phyloP scores from a whole-genome alignment of 1,140 invertebrate species.

The Bombus waltoni region DNA sequence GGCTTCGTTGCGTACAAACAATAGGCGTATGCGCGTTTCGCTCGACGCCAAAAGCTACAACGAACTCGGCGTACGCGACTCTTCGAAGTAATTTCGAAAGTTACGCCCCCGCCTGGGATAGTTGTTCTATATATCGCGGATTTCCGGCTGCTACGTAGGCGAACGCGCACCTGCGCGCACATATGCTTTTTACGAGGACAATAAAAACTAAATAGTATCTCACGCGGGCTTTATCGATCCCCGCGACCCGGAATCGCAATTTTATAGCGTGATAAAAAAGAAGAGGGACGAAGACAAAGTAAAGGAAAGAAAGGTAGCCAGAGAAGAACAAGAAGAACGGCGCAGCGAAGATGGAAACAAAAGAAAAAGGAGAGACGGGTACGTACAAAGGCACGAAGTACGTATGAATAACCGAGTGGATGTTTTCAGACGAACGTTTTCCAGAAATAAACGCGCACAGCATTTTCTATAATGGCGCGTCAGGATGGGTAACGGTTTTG shows the following conservation, averaged over 20 bases:
- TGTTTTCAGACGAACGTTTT: slow-evolving; percentile 43
- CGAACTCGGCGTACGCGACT: background rate
- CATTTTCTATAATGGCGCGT: slow-evolving; percentile 49
- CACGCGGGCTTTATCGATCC: slow-evolving; percentile 61
- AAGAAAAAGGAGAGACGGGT: background rate
- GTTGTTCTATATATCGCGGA: slow-evolving; percentile 16
- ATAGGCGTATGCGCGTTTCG: no score
- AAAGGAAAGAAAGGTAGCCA: background rate
- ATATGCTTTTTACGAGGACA: slow-evolving; percentile 72
- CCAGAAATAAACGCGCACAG: slow-evolving; percentile 48
- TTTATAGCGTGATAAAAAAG: slow-evolving; percentile 65
- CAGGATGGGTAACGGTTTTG: slow-evolving; percentile 37
- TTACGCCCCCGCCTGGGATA: background rate
- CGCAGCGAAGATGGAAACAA: background rate
- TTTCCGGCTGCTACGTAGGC: slow-evolving; percentile 34
- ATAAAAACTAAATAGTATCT: slow-evolving; percentile 76
- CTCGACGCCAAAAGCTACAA: background rate
- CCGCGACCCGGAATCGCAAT: slow-evolving; percentile 64
- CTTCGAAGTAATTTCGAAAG: slow-evolving; percentile 35
- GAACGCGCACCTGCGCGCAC: slow-evolving; percentile 35
- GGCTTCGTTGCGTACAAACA: background rate
- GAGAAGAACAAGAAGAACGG: background rate
- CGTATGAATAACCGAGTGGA: slow-evolving; percentile 58
- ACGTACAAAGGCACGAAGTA: background rate
- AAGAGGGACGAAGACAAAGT: background rate